phyloP scores from a whole-genome alignment of 2,797 vertebrate genomes.

The Myotis myotis region DNA sequence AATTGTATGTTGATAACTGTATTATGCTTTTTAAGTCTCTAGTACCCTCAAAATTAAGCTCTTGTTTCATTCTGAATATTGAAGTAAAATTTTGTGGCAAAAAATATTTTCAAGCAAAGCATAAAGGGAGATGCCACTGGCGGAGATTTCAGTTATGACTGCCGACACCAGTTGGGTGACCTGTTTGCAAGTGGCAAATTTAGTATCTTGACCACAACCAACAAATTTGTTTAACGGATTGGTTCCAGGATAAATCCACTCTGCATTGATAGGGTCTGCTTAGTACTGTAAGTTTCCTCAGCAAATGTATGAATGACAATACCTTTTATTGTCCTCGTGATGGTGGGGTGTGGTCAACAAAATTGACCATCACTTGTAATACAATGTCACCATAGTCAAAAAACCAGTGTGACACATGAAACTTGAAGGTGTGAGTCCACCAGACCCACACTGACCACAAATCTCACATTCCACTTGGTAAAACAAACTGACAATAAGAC shows the following conservation, averaged over 20 bases:
- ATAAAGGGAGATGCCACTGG: background rate
- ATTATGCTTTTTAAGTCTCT: background rate
- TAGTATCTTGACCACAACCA: background rate
- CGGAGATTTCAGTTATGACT: background rate
- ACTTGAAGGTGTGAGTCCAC: background rate
- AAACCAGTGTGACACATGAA: background rate
- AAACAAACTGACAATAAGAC: slow-evolving; percentile 21
- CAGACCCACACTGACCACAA: background rate
- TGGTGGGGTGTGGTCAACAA: background rate
- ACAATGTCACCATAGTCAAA: background rate
- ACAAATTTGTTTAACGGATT: background rate
- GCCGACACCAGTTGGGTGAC: background rate
- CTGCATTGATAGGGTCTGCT: background rate
- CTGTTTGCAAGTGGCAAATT: background rate
- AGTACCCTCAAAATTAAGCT: background rate
- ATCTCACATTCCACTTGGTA: background rate
- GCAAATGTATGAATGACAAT: background rate
- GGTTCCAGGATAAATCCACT: background rate
- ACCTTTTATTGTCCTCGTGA: background rate
- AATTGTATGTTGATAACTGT: background rate
- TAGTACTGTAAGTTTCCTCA: background rate
- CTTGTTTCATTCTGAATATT: background rate
- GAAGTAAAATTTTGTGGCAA: background rate
- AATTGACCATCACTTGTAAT: background rate
- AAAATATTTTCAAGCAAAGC: slow-evolving; percentile 14